Evolutionary conservation across 2,888 invertebrate genomes (phyloP).

Genomic region (Tachina fera): DNA sequence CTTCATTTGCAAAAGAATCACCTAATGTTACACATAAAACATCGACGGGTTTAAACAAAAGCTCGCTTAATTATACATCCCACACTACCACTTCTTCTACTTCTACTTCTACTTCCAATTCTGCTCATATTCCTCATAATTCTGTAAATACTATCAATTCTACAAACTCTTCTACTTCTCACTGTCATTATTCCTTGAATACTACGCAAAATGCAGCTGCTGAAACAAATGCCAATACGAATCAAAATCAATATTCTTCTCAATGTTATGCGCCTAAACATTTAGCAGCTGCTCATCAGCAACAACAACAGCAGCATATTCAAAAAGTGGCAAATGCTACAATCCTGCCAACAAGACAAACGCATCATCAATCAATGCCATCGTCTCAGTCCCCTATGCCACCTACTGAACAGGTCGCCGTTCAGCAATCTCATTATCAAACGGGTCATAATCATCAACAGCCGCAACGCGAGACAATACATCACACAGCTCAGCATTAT

Average conservation of each 20-base stretch:
- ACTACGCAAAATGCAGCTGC: slow-evolving; percentile 74
- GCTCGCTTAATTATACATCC: slow-evolving; percentile 72
- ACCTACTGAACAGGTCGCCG: slow-evolving; percentile 46
- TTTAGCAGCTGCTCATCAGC: slow-evolving; percentile 78
- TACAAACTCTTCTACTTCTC: slow-evolving; percentile 67
- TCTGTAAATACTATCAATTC: slow-evolving; percentile 68
- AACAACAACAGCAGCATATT: slow-evolving; percentile 45
- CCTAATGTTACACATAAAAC: slow-evolving; percentile 58
- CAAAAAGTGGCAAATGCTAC: slow-evolving; percentile 64
- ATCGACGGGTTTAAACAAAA: slow-evolving; percentile 71
- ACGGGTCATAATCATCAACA: slow-evolving; percentile 67
- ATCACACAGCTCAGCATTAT: slow-evolving; percentile 75
- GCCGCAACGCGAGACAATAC: slow-evolving; percentile 72
- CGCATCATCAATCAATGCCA: slow-evolving; percentile 71
- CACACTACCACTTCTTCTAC: slow-evolving; percentile 55
- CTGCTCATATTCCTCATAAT: slow-evolving; percentile 58
- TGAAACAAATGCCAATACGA: slow-evolving; percentile 74
- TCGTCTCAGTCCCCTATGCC: slow-evolving; percentile 57
- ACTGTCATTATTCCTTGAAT: slow-evolving; percentile 71
- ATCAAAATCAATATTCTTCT: slow-evolving; percentile 76
- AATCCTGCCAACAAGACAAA: slow-evolving; percentile 61
- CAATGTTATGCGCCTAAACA: slow-evolving; percentile 76
- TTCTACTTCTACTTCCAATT: slow-evolving; percentile 75
- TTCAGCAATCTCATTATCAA: slow-evolving; percentile 65
- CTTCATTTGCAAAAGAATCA: slow-evolving; percentile 77